Percentiles rank a stretch among this genome's conserved stretches.
These are phyloP conservation scores for Parnassius apollo DNA, from an alignment of 2,888 invertebrate species.

Conservation along the genomic window DNA sequence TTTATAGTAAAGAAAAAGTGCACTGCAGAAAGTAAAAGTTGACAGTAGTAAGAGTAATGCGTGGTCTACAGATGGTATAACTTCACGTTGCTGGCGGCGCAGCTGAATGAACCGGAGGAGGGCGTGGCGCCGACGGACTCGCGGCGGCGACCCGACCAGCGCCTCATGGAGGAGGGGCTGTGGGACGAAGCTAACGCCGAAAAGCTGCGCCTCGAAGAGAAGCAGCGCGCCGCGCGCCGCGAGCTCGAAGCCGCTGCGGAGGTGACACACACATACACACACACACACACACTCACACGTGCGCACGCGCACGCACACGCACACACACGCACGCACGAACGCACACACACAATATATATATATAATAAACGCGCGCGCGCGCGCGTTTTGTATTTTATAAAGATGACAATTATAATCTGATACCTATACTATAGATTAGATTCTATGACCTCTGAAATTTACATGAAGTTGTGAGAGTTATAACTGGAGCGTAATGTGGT, in stretches of 20 bases:
- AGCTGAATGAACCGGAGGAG: conserved; percentile 96
- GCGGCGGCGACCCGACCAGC: conserved; percentile 95
- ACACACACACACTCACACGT: too few species aligned
- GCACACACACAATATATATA: conserved; percentile 56
- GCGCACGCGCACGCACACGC: conserved; percentile 42
- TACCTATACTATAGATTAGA: too few species aligned
- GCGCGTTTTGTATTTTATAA: not conserved
- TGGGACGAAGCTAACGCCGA: conserved; percentile 96
- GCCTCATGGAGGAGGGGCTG: conserved; percentile 96
- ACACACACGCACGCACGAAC: not conserved
- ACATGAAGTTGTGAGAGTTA: too few species aligned
- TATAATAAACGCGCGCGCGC: too few species aligned
- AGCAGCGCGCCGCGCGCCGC: conserved; percentile 92
- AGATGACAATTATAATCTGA: not conserved
- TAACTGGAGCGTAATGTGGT: not conserved
- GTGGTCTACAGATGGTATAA: conserved; percentile 86
- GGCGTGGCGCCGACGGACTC: conserved; percentile 97
- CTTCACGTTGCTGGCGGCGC: conserved; percentile 96
- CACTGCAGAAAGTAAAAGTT: too few species aligned
- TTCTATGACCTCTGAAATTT: too few species aligned
- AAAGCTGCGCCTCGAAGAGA: conserved; percentile 94
- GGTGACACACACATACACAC: conserved; percentile 33
- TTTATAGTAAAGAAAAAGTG: too few species aligned
- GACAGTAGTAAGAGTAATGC: too few species aligned
- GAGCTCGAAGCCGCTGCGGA: conserved; percentile 90